Conservation (phyloP, 2,888 invertebrate genomes). For the Drosophila robusta region DNA sequence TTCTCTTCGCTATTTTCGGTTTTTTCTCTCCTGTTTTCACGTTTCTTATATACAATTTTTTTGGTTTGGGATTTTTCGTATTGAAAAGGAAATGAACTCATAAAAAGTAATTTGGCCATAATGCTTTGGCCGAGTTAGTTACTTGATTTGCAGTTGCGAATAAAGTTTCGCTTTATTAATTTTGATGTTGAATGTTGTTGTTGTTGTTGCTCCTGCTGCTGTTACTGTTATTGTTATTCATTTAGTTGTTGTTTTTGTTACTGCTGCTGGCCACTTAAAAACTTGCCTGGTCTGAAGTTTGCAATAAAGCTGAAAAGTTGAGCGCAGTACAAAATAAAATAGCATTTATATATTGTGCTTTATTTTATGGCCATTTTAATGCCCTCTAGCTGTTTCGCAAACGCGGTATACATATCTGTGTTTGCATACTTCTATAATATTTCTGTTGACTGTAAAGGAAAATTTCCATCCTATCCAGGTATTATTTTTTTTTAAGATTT, state of each 20-base stretch:
- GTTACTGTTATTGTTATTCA: slow-evolving; percentile 8
- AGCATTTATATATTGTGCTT: slow-evolving; percentile 31
- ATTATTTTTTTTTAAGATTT: not conserved
- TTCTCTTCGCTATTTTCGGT: slow-evolving; percentile 8
- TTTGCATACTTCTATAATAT: too few relatives aligned
- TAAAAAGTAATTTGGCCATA: slow-evolving; percentile 81
- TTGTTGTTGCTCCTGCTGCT: slow-evolving; percentile 28
- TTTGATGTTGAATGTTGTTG: slow-evolving; percentile 62
- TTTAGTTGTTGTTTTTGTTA: slow-evolving; percentile 9
- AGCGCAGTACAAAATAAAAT: slow-evolving; percentile 28
- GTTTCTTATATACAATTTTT: slow-evolving; percentile 13
- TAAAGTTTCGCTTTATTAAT: slow-evolving; percentile 81
- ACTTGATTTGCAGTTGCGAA: slow-evolving; percentile 81
- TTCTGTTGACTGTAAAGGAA: not conserved
- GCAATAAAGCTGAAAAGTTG: slow-evolving; percentile 52
- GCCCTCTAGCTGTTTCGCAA: not conserved
- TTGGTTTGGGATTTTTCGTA: slow-evolving; percentile 29
- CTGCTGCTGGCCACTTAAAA: slow-evolving; percentile 60
- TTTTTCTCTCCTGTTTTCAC: slow-evolving; percentile 3
- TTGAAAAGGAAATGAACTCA: slow-evolving; percentile 78
- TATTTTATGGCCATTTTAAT: slow-evolving; percentile 19
- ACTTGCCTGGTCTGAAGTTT: slow-evolving; percentile 51
- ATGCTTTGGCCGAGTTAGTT: slow-evolving; percentile 78
- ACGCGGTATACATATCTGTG: not conserved
- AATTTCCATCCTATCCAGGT: not conserved